Evolutionary conservation across 2,797 vertebrate genomes (phyloP), one percentile per base, ranked within the genome.

Genomic region (Chaunax sp.): DNA sequence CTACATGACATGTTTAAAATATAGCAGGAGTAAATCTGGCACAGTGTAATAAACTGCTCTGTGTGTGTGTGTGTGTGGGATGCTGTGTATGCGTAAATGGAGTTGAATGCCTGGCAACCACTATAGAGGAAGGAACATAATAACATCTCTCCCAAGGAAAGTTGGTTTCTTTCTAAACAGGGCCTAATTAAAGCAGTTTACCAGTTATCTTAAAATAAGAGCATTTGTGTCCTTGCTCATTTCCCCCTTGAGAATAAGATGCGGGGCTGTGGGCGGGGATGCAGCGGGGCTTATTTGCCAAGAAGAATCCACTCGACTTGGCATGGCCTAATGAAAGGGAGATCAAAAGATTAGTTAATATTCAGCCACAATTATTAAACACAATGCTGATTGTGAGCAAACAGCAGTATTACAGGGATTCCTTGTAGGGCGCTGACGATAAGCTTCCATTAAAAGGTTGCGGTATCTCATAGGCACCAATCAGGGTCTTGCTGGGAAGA

Each of bases 321-420:
- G 80, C 83, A 72, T 84, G 79, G 50, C 79, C 83, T 88, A 83
- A 91, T 90, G 87, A 91, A 91, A 80, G 78, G n/a, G 66, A 93
- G 87, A 93, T 94, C 84, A 92, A 91, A 91, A 89, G 88, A 92
- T 88, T 70, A 72, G 80, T 92, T 91, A 82, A 87, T 84, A 90
- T 91, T 87, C 88, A 90, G 51, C 71, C 64, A 86, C 73, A 74
- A 90, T 84, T 91, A 86, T 90, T 84, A 88, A 92, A 91, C 81
- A 91, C 87, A 86, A 82, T 84, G 77, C 74, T 55, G 72, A 89
- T 88, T 76, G 80, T 83, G 67, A 90, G 83, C 78, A 86, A 92
- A 90, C 86, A 82, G 80, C 68, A 23, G 82, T 72, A 75, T 89
- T 87, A 81, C 69, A 72, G 56, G 53, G 83, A 80, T 72, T 62